Conservation (phyloP, 2,113 vertebrate species). For the Sciurus niger region DNA sequence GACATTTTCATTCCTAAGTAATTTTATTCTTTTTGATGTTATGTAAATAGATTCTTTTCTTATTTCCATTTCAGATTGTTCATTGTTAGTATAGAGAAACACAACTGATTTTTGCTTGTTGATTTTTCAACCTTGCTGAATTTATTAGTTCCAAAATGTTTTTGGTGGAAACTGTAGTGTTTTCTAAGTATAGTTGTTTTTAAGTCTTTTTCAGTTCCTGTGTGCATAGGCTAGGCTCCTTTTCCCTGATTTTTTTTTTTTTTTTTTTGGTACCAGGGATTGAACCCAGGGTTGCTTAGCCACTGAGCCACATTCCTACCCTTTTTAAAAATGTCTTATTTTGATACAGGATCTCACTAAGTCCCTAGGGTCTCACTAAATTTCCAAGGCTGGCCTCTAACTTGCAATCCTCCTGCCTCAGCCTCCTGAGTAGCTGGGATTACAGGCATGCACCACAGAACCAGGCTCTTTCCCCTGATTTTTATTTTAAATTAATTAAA, state of each 20-base stretch:
- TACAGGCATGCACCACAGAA: too few relatives aligned
- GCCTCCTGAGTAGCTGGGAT: too few relatives aligned
- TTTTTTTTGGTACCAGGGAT: too few relatives aligned
- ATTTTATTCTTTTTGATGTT: constrained; percentile 34
- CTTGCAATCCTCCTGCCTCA: too few relatives aligned
- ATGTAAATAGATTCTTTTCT: background rate
- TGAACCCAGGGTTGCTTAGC: too few relatives aligned
- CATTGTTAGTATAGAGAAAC: background rate
- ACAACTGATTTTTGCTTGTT: background rate
- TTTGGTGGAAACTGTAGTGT: background rate
- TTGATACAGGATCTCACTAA: too few relatives aligned
- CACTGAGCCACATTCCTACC: too few relatives aligned
- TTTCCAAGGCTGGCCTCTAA: too few relatives aligned
- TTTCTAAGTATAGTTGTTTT: constrained; percentile 11
- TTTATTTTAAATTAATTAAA: background rate
- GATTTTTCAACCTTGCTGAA: constrained; percentile 23
- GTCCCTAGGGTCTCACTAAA: too few relatives aligned
- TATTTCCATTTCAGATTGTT: constrained; percentile 1
- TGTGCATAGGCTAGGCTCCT: background rate
- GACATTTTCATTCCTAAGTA: background rate
- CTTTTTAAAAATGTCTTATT: too few relatives aligned
- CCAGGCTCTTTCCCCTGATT: background rate
- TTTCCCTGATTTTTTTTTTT: background rate
- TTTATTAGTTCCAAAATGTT: background rate
- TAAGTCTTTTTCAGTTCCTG: background rate